These are phyloP conservation scores for Macrophya alboannulata DNA, from an alignment of 2,888 invertebrate genomes.

Conservation along the genomic window DNA sequence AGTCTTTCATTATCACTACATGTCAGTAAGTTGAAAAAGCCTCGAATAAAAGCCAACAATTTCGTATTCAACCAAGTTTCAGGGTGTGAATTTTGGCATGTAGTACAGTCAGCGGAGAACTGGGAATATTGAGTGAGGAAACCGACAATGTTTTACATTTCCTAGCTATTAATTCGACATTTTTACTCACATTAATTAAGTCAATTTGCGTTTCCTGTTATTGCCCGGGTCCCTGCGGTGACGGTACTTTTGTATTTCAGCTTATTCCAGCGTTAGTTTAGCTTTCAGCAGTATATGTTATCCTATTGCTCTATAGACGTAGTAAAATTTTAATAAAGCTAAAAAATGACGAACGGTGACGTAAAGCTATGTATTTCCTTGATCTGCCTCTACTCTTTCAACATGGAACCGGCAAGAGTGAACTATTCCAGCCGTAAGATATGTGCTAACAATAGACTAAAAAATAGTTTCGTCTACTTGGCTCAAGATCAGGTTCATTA, in stretches of 20 bases:
- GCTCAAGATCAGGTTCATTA: slow-evolving; percentile 21
- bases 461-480: slow-evolving; percentile 35
- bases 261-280: slow-evolving; percentile 26
- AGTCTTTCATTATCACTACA: background rate
- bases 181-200: slow-evolving; percentile 76
- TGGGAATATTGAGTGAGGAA: slow-evolving; percentile 14
- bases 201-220: slow-evolving; percentile 77
- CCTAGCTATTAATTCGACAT: slow-evolving; percentile 71
- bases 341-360: slow-evolving; percentile 69
- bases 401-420: slow-evolving; percentile 20
- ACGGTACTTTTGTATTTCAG: slow-evolving; percentile 39
- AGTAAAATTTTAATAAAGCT: no score
- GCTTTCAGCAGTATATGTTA: background rate
- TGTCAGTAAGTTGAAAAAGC: background rate
- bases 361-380: slow-evolving; percentile 76
- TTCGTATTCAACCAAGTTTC: background rate
- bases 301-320: slow-evolving; percentile 42
- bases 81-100: slow-evolving; percentile 12
- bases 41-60: background rate
- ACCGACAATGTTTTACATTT: slow-evolving; percentile 62
- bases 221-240: slow-evolving; percentile 48
- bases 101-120: background rate
- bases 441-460: slow-evolving; percentile 36
- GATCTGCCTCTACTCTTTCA: slow-evolving; percentile 74
- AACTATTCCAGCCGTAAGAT: slow-evolving; percentile 34